phyloP scores from a whole-genome alignment of 2,797 vertebrate species.

The Coilia nasus region DNA sequence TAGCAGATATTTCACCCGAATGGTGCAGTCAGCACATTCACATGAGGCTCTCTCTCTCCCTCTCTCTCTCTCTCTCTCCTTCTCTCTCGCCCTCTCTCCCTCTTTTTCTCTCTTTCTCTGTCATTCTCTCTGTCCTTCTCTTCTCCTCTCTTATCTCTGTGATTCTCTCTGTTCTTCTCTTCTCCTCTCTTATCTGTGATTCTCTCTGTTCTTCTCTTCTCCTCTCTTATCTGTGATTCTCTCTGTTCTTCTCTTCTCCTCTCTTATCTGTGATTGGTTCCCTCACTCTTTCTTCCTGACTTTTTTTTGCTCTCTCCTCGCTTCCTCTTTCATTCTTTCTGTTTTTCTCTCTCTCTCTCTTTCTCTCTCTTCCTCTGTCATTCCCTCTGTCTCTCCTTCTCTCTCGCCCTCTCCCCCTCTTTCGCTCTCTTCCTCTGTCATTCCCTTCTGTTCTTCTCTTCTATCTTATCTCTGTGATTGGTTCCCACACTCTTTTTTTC shows the following conservation, averaged over 20 bases:
- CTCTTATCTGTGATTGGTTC: background rate
- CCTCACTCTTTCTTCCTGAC: background rate
- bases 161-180: too few species aligned
- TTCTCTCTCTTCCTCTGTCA: too few species aligned
- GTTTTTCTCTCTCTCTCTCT: too few species aligned
- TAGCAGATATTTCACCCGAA: conserved; percentile 69
- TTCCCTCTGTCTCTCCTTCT: background rate
- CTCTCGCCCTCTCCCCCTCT: background rate
- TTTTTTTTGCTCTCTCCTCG: too few species aligned
- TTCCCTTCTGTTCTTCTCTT: background rate
- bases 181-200: background rate
- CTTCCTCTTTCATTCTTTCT: background rate
- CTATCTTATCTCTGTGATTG: too few species aligned
- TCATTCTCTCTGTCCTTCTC: background rate
- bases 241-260: background rate
- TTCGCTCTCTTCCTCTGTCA: background rate
- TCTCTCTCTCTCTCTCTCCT: conserved; percentile 43
- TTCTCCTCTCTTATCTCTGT: background rate
- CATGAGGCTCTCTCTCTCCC: conserved; percentile 20
- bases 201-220: background rate
- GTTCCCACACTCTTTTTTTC: too few species aligned
- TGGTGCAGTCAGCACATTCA: conserved; percentile 68
- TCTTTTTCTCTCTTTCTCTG: background rate
- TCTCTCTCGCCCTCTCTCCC: background rate
- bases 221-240: background rate